Conservation (phyloP, 2,888 invertebrate species). For the Agrochola litura region DNA sequence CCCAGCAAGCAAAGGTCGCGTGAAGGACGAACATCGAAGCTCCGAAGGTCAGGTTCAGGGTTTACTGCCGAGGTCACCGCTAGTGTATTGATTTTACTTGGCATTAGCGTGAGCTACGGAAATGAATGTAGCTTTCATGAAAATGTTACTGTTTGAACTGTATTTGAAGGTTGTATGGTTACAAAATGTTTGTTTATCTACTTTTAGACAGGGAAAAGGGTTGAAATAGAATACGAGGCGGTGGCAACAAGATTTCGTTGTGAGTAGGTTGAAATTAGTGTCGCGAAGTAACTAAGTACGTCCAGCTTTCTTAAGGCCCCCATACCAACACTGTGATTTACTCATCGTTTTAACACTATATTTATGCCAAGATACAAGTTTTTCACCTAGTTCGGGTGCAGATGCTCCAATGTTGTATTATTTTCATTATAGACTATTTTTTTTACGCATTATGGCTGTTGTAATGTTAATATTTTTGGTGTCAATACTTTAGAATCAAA, state of each 20-base stretch:
- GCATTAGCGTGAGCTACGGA: conserved; percentile 39
- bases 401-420: too few relatives aligned
- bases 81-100: conserved; percentile 56
- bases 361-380: too few relatives aligned
- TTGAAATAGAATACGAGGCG: neutral
- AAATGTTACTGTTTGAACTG: conserved; percentile 2
- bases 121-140: conserved; percentile 36
- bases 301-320: neutral
- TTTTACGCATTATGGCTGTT: too few relatives aligned
- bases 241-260: neutral
- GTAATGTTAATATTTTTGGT: too few relatives aligned
- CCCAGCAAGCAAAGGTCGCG: conserved; percentile 54
- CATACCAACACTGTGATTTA: neutral
- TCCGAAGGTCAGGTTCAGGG: conserved; percentile 67
- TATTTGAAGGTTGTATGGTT: conserved; percentile 1
- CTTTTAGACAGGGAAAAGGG: neutral
- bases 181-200: conserved; percentile 12
- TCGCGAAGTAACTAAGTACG: neutral
- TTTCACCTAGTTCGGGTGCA: too few relatives aligned
- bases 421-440: too few relatives aligned
- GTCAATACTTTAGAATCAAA: too few relatives aligned
- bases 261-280: neutral
- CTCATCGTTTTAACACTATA: neutral
- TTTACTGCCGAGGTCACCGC: conserved; percentile 47
- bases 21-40: conserved; percentile 59